Conservation (phyloP, 2,888 invertebrate genomes). For the Lapara coniferarum region DNA sequence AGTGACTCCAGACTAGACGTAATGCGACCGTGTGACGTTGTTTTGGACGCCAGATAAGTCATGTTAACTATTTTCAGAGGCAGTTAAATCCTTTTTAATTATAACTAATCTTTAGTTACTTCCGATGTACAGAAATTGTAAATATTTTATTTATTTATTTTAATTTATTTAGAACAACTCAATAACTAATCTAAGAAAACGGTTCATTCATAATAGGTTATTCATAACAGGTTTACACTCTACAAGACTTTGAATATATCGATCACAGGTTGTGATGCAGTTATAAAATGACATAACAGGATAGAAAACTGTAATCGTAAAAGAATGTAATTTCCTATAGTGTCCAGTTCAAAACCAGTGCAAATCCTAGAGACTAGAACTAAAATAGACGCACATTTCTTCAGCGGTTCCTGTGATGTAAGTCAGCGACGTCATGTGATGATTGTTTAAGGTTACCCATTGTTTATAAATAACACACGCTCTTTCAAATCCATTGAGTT, state of each 20-base stretch:
- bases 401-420: slow-evolving; percentile 30
- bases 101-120: too few species aligned
- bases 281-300: neutral
- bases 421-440: slow-evolving; percentile 26
- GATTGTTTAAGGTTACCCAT: slow-evolving; percentile 22
- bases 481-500: neutral
- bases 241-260: too few species aligned
- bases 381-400: slow-evolving; percentile 25
- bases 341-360: slow-evolving; percentile 5
- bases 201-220: too few species aligned
- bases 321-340: slow-evolving; percentile 15
- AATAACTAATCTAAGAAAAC: too few species aligned
- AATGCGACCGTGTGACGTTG: neutral
- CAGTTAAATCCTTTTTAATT: too few species aligned
- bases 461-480: slow-evolving; percentile 20
- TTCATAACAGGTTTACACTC: too few species aligned
- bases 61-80: too few species aligned
- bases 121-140: too few species aligned
- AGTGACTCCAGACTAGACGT: neutral
- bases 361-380: slow-evolving; percentile 6
- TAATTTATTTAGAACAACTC: too few species aligned
- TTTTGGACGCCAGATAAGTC: neutral
- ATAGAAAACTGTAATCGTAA: neutral
- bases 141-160: too few species aligned
- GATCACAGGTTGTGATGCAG: neutral